A percentile compares a stretch with the other conserved stretches of the same genome.
Conservation (phyloP, 2,888 invertebrate genomes). For the Coremacera marginata region DNA sequence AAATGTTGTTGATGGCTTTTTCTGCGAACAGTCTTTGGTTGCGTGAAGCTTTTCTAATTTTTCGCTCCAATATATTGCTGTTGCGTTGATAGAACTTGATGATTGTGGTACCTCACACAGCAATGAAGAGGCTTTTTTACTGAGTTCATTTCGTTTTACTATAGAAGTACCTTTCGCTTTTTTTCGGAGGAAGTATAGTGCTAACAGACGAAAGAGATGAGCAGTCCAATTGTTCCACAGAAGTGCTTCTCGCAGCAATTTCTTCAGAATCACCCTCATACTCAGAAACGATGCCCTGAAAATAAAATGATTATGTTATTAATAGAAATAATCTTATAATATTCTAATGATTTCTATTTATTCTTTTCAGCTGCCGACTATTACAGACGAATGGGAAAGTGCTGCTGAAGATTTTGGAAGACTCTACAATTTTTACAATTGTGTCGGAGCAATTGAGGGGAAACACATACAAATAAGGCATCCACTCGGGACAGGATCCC, state of each 20-base stretch:
- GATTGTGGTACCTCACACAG: slow-evolving; percentile 27
- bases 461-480: no score
- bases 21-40: slow-evolving; percentile 47
- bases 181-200: background rate
- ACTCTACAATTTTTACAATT: slow-evolving; percentile 40
- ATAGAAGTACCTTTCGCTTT: slow-evolving; percentile 30
- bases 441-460: background rate
- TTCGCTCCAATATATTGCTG: background rate
- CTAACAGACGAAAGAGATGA: slow-evolving; percentile 21
- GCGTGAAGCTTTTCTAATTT: slow-evolving; percentile 44
- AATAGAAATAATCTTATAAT: no score
- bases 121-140: slow-evolving; percentile 36
- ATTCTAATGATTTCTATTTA: no score
- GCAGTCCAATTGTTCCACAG: slow-evolving; percentile 21
- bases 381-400: slow-evolving; percentile 33
- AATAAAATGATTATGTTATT: no score
- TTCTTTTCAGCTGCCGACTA: no score
- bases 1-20: slow-evolving; percentile 47
- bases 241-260: no score
- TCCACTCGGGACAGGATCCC: no score
- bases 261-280: no score
- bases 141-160: slow-evolving; percentile 37
- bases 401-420: slow-evolving; percentile 37
- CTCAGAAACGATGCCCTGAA: no score
- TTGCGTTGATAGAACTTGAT: slow-evolving; percentile 26